phyloP scores from a whole-genome alignment of 2,888 invertebrate genomes.

The Ditylenchus weischeri region DNA sequence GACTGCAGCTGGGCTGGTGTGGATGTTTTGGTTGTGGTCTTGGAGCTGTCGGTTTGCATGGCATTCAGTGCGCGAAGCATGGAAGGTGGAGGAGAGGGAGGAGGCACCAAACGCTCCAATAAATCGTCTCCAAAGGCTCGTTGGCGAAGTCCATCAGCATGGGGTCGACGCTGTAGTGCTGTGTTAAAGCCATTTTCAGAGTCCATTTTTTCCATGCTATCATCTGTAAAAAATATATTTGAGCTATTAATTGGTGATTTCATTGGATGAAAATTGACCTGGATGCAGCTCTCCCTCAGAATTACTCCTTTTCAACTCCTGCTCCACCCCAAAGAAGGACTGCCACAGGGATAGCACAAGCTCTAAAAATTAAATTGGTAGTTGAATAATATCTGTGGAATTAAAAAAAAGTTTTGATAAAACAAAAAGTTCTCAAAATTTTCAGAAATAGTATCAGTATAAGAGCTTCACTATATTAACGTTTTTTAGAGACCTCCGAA shows the following conservation, averaged over 20 bases:
- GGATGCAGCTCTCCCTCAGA: slow-evolving; percentile 25
- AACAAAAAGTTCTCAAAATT: no score
- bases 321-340: slow-evolving; percentile 45
- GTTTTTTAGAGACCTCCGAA: no score
- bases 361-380: slow-evolving; percentile 25
- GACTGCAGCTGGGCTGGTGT: not conserved
- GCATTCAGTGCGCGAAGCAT: not conserved
- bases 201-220: not conserved
- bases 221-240: not conserved
- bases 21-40: not conserved
- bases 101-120: slow-evolving; percentile 4
- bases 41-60: not conserved
- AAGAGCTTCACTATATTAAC: no score
- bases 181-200: not conserved
- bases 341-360: slow-evolving; percentile 53
- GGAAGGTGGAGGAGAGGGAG: not conserved
- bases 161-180: not conserved
- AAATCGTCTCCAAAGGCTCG: not conserved
- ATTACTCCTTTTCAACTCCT: slow-evolving; percentile 44
- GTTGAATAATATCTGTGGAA: no score
- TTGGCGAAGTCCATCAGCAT: not conserved
- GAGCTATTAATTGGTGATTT: not conserved
- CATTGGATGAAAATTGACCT: slow-evolving; percentile 1
- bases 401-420: no score
- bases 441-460: no score